Evolutionary conservation across 2,797 vertebrate species (phyloP), one percentile per base, ranked within the genome.

Genomic region (Syngnathus acus): DNA sequence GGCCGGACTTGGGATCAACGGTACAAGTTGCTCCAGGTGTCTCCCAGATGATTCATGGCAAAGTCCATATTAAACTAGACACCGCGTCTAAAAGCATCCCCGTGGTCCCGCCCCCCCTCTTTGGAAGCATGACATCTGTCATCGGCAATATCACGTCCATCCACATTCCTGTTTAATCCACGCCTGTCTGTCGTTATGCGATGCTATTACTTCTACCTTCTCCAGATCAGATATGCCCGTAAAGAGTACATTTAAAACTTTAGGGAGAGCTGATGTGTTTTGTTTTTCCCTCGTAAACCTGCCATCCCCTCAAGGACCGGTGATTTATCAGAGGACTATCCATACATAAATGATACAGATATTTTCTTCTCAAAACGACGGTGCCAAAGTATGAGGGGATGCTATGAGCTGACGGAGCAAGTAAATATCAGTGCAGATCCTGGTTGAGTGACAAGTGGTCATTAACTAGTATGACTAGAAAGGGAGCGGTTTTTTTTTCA

Each of bases 201-300:
- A 85, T 88, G 72, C 43, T 68, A 69, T 88, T 83, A 84, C 78
- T 40, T 63, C 62, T 68, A 45, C 73, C 61, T 74, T 21, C 61
- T 60, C 45, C 60, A 37, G 67, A 66, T 76, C 73, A 81, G 70
- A 82, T 79, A 79, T 81, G 72, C n/a, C 81, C 75, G 79, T 83
- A 75, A 82, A 82, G 67, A 86, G 78, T 64, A 82, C 69, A 62
- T 48, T 47, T 6, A 54, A 69, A 80, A 76, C 50, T 61, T 65
- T 75, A 70, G 45, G 70, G 81, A 60, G 47, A 61, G 65, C 5
- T 1, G 57, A 74, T 64, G 50, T 39, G 64, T 5, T 58, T 82
- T 38, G 10, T 8, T 10, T 43, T 47, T 45, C 88, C 89, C 90
- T 88, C 88, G 89, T 80, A 75, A 84, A 81, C 82, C 70, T 70